These are phyloP conservation scores for Leptogaster cylindrica DNA, from an alignment of 2,888 invertebrate species.

Conservation along the genomic window DNA sequence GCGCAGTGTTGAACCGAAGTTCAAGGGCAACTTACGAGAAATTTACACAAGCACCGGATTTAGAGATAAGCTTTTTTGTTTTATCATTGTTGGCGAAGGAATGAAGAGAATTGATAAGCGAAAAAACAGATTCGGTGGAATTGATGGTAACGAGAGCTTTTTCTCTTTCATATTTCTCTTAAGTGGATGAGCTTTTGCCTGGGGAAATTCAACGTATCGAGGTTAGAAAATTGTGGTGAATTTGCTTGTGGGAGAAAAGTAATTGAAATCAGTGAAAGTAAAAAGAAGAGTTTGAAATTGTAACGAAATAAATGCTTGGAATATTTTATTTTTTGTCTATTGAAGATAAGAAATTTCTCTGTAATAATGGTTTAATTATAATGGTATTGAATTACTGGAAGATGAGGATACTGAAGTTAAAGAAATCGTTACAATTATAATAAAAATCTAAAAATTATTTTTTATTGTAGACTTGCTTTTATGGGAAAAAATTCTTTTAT, in stretches of 20 bases:
- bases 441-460: background rate
- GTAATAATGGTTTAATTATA: too few species aligned
- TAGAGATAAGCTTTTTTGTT: too few species aligned
- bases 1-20: slow-evolving; percentile 18
- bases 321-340: too few species aligned
- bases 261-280: slow-evolving; percentile 37
- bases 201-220: background rate
- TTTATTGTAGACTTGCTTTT: background rate
- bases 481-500: background rate
- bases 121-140: background rate
- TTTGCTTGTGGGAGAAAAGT: background rate
- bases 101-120: background rate
- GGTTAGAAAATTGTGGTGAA: background rate
- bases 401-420: too few species aligned
- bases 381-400: too few species aligned
- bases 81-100: too few species aligned
- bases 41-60: slow-evolving; percentile 11
- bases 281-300: slow-evolving; percentile 1
- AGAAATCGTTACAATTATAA: background rate
- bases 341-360: too few species aligned
- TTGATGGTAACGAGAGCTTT: background rate
- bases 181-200: background rate
- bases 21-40: slow-evolving; percentile 31
- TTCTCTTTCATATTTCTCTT: slow-evolving; percentile 3
- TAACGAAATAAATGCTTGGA: too few species aligned